phyloP scores from a whole-genome alignment of 1,140 invertebrate genomes.

The Cydia splendana region DNA sequence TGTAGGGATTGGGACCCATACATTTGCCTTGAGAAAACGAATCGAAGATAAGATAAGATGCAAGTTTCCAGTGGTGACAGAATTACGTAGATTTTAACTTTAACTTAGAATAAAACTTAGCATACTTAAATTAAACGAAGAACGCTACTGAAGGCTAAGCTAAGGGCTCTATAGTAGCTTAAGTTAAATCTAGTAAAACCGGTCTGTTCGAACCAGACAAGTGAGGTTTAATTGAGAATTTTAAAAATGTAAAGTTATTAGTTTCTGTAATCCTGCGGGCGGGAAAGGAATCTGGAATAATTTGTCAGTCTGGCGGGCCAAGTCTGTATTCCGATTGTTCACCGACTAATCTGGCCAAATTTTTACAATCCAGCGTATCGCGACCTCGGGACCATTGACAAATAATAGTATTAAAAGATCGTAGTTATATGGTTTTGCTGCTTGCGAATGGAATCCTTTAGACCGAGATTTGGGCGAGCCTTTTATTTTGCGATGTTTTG shows the following conservation, averaged over 20 bases:
- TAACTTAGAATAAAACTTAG: neutral
- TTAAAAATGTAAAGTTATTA: slow-evolving; percentile 32
- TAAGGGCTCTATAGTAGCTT: neutral
- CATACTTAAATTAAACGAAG: neutral
- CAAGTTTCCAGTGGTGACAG: too few relatives aligned
- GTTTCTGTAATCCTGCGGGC: slow-evolving; percentile 2
- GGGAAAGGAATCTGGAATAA: slow-evolving; percentile 41
- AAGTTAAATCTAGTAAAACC: slow-evolving; percentile 5
- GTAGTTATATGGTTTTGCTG: neutral
- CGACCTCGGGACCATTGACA: neutral
- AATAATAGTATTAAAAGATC: neutral
- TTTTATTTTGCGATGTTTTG: slow-evolving; percentile 32
- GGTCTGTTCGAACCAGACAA: neutral
- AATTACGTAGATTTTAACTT: neutral
- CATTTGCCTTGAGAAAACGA: too few relatives aligned
- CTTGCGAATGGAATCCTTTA: neutral
- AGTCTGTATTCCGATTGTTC: slow-evolving; percentile 36
- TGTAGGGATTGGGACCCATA: too few relatives aligned
- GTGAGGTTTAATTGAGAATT: slow-evolving; percentile 12
- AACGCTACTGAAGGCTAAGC: neutral
- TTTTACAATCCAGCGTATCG: neutral
- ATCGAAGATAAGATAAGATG: too few relatives aligned
- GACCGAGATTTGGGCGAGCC: slow-evolving; percentile 15
- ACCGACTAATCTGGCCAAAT: neutral
- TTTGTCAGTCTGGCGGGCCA: slow-evolving; percentile 46